Base-by-base conservation (phyloP, 2,113 vertebrate species). In the Semnornis frantzii region DNA sequence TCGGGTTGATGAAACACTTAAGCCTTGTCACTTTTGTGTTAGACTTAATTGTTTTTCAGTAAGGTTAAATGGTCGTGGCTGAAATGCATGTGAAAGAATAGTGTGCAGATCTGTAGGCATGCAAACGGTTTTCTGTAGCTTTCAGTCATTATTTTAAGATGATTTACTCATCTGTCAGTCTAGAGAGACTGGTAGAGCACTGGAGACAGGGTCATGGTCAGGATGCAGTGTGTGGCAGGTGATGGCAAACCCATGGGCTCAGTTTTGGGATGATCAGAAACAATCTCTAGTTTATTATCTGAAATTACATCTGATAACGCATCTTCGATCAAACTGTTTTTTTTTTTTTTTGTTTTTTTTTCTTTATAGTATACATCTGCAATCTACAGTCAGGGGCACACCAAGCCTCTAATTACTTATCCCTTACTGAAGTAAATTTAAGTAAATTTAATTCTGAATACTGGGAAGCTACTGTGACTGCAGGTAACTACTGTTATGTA, bases 321-420 rank as follows among this genome's bases (percentile, higher is more conserved):
- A 34, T 34, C 54, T 81, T 12, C 24, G 33, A 46, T 21, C 8
- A 16, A 64, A 44, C 39, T 46, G 15, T 46, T 46, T 46, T 39
- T 39, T 48, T 68, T 68, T 54, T 0, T 17, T 17, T 46, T 46
- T 46, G 6, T 46, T 46, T 46, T 0, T 52, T 12, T 46, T 46
- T 46, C 0, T 25, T 12, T 3, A 8, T 0, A 42, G 48, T 48
- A 4, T 60, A 5, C 30, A 71, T 9, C 2, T 48, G 65, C 59
- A 72, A n/a, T 8, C 58, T 78, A 12, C 65, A 48, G n/a, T 8
- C n/a, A 58, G 70, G n/a, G 68, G 48, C 72, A 83, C 33, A 76
- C 12, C 68, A 15, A 68, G 30, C 15, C 74, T 59, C 16, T 46
- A 15, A n/a, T 62, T 39, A 24, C 7, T 93, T 83, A 83, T 10